These are phyloP conservation scores for Leucophenga montana DNA, from an alignment of 2,888 invertebrate species.

Conservation along the genomic window DNA sequence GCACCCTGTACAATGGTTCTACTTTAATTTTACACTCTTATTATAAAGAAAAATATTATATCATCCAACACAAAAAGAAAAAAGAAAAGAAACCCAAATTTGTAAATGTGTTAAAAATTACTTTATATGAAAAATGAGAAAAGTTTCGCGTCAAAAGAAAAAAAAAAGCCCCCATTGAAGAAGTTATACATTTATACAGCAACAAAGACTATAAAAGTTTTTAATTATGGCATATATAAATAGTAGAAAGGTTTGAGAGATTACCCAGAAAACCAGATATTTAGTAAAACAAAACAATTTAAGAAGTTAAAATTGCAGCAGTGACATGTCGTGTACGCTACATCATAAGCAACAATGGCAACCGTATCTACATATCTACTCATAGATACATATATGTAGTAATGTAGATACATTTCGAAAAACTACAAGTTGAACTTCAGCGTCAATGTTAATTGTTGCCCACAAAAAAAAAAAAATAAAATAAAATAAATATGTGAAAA, in stretches of 20 bases:
- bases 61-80: too few relatives aligned
- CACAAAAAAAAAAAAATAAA: not conserved
- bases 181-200: not conserved
- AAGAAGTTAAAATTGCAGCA: not conserved
- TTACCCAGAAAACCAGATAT: not conserved
- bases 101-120: too few relatives aligned
- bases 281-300: not conserved
- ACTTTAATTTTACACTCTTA: too few relatives aligned
- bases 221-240: conserved; percentile 20
- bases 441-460: conserved; percentile 12
- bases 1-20: too few relatives aligned
- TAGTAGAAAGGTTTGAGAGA: conserved; percentile 1
- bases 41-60: too few relatives aligned
- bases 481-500: too few relatives aligned
- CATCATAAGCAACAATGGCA: not conserved
- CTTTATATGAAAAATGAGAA: too few relatives aligned
- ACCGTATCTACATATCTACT: too few relatives aligned
- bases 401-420: not conserved
- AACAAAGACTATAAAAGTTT: conserved; percentile 3
- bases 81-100: too few relatives aligned
- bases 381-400: not conserved
- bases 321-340: not conserved
- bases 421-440: conserved; percentile 1
- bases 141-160: too few relatives aligned
- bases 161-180: not conserved